Base-by-base conservation (phyloP, 2,113 vertebrate genomes). In the Vicugna pacos region DNA sequence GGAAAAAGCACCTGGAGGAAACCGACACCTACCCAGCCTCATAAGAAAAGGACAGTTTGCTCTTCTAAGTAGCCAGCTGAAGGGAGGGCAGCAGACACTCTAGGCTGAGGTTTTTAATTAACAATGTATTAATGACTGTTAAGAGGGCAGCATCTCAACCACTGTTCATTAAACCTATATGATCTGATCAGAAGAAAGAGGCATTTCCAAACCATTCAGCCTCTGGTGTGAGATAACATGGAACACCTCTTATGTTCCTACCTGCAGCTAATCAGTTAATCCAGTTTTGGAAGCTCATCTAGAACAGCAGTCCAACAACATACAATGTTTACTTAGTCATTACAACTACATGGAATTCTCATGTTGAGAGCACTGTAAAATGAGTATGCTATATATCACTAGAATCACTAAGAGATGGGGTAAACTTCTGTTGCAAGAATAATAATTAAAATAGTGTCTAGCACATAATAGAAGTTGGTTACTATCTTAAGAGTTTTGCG, bases 101-200 rank as follows among this genome's bases (percentile, higher is more conserved):
- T 19, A 79, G 24, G 73, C 3, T 64, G 42, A 32, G 8, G 50
- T 2, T 93, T 84, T 79, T 70, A 86, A 90, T 90, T 24, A 90
- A 94, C 4, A 42, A 50, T 76, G 83, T 75, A 83, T 73, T 54
- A 89, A 84, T 64, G 54, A 58, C 28, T 75, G 8, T 85, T 83
- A 72, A 89, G 96, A 93, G 22, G n/a, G 54, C 14, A 65, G 72
- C 22, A 81, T 85, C 77, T 93, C 81, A 62, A 75, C 52, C 62
- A 92, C 8, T 67, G 38, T 48, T 72, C 56, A 38, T 79, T 67
- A 94, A 94, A 62, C 24, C 4, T 48, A 8, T 30, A 32, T 65
- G 22, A 56, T 15, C 28, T n/a, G 48, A 62, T 89, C 24, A 58
- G 3, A 26, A 73, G 50, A 38, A 73, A 73, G 12, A 79, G 35